A percentile compares a stretch with the other conserved stretches of the same genome.
phyloP scores from a whole-genome alignment of 2,888 invertebrate species.

The Tupiocoris notatus region DNA sequence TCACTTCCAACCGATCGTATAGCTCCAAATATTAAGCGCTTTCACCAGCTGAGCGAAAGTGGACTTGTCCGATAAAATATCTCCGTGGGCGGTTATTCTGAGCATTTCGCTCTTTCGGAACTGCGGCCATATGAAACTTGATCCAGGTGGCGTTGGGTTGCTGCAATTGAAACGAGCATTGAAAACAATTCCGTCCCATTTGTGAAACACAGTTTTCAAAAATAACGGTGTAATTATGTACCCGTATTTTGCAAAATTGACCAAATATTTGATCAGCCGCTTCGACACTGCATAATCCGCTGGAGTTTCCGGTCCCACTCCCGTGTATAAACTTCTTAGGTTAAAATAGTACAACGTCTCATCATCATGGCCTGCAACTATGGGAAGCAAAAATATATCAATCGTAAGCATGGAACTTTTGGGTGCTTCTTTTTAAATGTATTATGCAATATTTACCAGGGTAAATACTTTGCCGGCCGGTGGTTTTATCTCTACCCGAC shows the following conservation, averaged over 20 bases:
- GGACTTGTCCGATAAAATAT: not conserved
- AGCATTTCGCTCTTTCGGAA: not conserved
- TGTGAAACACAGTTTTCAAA: too few species aligned
- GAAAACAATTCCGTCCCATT: too few species aligned
- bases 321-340: not conserved
- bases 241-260: constrained; percentile 18
- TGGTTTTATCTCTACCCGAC: not conserved
- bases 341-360: not conserved
- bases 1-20: not conserved
- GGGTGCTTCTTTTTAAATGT: not conserved
- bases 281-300: constrained; percentile 8
- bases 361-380: constrained; percentile 10
- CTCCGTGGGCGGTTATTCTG: not conserved
- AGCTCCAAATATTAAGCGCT: not conserved
- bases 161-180: too few species aligned
- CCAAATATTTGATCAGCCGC: constrained; percentile 18
- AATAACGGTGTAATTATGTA: too few species aligned
- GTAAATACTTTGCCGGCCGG: not conserved
- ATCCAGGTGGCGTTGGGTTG: constrained; percentile 5
- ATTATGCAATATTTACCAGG: not conserved
- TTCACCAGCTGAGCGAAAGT: not conserved
- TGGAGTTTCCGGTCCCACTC: not conserved
- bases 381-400: not conserved
- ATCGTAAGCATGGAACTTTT: not conserved
- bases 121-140: not conserved